Evolutionary conservation across 2,888 invertebrate species (phyloP), one percentile per base, ranked within the genome.

Genomic region (Tinea pellionella): DNA sequence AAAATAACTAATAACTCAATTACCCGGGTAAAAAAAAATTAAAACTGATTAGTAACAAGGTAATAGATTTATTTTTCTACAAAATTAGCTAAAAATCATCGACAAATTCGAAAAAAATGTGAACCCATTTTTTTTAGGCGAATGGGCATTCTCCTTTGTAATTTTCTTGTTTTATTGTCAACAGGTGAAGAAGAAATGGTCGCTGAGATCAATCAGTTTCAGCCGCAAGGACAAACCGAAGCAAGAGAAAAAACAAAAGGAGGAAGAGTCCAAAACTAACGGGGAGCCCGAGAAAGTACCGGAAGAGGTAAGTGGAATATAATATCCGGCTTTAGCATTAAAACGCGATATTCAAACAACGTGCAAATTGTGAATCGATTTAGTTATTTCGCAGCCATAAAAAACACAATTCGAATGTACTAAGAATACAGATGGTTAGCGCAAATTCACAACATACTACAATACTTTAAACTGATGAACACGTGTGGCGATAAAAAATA

Each of bases 101-200:
- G n/a, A n/a, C n/a, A n/a, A n/a, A n/a, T n/a, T n/a, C n/a, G n/a
- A n/a, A n/a, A n/a, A n/a, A n/a, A n/a, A n/a, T n/a, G n/a, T n/a
- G n/a, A n/a, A n/a, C n/a, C n/a, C n/a, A n/a, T n/a, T n/a, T n/a
- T n/a, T n/a, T n/a, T n/a, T n/a, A n/a, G n/a, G n/a, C n/a, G n/a
- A n/a, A n/a, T n/a, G n/a, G n/a, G n/a, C n/a, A n/a, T n/a, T n/a
- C n/a, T n/a, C n/a, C n/a, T n/a, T n/a, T n/a, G n/a, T n/a, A n/a
- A n/a, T n/a, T n/a, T n/a, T n/a, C n/a, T n/a, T n/a, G n/a, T n/a
- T n/a, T n/a, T n/a, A n/a, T n/a, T n/a, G n/a, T n/a, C n/a, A n/a
- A n/a, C n/a, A 91, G 89, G 89, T 92, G 68, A 95, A 94, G 91
- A 95, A 94, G 91, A 95, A 95, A 89, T 95, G 94, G 94, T 95